Base-by-base conservation (phyloP, 2,113 vertebrate genomes). In the Glareola pratincola region DNA sequence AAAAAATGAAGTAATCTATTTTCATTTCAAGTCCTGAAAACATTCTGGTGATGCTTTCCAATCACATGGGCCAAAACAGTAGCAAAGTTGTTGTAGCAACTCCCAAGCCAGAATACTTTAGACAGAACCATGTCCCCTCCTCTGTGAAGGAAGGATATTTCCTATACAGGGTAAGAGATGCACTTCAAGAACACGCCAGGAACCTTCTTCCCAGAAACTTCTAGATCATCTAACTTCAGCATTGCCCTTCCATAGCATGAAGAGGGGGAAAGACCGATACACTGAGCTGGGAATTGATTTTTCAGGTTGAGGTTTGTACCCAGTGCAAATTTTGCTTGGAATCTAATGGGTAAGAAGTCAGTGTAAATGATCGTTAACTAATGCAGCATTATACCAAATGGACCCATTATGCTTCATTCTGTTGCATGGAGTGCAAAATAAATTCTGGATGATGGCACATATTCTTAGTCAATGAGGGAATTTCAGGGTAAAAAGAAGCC, bases 311-410 rank as follows among this genome's bases (percentile, higher is more conserved):
- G 80, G 27, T 73, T 69, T 91, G 67, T 85, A 41, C 69, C 69
- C 69, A 24, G 24, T 57, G 45, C 20, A 92, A 91, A 45, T 77
- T 82, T 95, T 89, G 20, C 57, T 66, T 92, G 71, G 50, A 59
- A 64, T 50, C 54, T 95, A 97, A 96, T 90, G 89, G 50, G 77
- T 76, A 95, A 67, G 62, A 90, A 90, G 77, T 73, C 92, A 93
- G 67, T 69, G 39, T 75, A 94, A 96, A 67, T 60, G 36, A 71
- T 72, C 30, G 2, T 83, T 95, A 96, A 82, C 81, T 86, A 94
- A 64, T 60, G 89, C 87, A 73, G 37, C 72, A 78, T 81, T 90
- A 43, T 60, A 80, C 85, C 92, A 93, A 94, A 95, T 72, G 75
- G 88, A 59, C 51, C 76, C 75, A 90, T 97, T 96, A 95, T 13